phyloP scores from a whole-genome alignment of 2,888 invertebrate genomes.

The Tineola bisselliella region DNA sequence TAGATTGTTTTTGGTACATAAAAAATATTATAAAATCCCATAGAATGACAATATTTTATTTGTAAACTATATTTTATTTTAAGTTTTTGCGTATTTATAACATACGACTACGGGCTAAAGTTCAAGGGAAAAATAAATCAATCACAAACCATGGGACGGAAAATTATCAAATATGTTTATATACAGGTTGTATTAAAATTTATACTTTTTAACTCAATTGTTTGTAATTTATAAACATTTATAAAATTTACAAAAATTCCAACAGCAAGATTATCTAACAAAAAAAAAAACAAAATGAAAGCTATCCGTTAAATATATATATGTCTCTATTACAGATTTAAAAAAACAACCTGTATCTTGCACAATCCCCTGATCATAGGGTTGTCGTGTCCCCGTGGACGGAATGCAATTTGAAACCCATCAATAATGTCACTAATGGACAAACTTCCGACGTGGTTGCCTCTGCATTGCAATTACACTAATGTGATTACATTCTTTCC shows the following conservation, averaged over 20 bases:
- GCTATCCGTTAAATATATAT: no score
- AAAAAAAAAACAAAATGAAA: no score
- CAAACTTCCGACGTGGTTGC: slow-evolving; percentile 39
- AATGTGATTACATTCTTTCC: slow-evolving; percentile 15
- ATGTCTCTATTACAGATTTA: background rate
- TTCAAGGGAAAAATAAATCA: slow-evolving; percentile 1
- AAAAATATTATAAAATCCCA: no score
- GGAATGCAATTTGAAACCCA: slow-evolving; percentile 60
- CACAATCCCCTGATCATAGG: slow-evolving; percentile 19
- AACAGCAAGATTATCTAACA: no score
- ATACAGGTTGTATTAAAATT: background rate
- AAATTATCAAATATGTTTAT: background rate
- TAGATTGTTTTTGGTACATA: no score
- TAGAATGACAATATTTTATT: no score
- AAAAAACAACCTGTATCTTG: background rate
- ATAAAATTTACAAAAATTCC: no score
- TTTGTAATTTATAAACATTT: no score
- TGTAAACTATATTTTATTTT: background rate
- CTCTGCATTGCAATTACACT: slow-evolving; percentile 51
- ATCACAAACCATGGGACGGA: background rate
- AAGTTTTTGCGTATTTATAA: background rate
- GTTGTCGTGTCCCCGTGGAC: slow-evolving; percentile 35
- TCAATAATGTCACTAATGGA: slow-evolving; percentile 57
- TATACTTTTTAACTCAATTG: no score
- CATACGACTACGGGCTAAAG: background rate